Evolutionary conservation across 2,113 vertebrate genomes (phyloP), one percentile per base, ranked within the genome.

Genomic region (Irena cyanogastra): DNA sequence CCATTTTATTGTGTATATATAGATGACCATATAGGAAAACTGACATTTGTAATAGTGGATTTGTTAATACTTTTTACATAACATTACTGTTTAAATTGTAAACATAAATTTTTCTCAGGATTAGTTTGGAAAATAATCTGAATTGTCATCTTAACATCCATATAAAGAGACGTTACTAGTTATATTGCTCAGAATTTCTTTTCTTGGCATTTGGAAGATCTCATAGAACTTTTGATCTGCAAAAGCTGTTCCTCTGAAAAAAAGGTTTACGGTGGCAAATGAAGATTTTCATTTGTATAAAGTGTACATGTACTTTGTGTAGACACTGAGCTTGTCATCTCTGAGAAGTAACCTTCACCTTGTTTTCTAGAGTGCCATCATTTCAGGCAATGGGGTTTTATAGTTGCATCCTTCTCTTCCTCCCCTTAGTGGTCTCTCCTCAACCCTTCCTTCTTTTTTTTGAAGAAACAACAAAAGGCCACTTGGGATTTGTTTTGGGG

Each of bases 11-110:
- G 98, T 98, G 97, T 98, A 97, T 97, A 97, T 98, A 97, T 98
- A 98, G 97, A 97, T 93, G 96, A 97, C 97, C 97, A 97, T 96
- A 97, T 98, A 98, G 97, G 97, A 98, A 90, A 98, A 98, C 94
- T 95, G 97, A 98, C 98, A 98, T 98, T 98, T 98, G 98, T 98
- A 98, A 98, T 98, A 97, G 98, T 98, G 98, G 97, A 98, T 98
- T 98, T 98, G 98, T 98, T 98, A 98, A 98, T 98, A 98, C 98
- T 98, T 98, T 98, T 98, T 98, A 98, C 98, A 97, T 98, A 97
- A 98, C 97, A 98, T 98, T 97, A 97, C 97, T 97, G 97, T 98
- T 98, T 98, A 98, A 98, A 98, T 97, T 96, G 97, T 98, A 98
- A 98, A 97, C 97, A 97, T 96, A 90, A 95, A 96, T 98, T 98